Conservation (phyloP, 30 jellyfish, hydroid and myxozoan species). For the Aurelia sp. region DNA sequence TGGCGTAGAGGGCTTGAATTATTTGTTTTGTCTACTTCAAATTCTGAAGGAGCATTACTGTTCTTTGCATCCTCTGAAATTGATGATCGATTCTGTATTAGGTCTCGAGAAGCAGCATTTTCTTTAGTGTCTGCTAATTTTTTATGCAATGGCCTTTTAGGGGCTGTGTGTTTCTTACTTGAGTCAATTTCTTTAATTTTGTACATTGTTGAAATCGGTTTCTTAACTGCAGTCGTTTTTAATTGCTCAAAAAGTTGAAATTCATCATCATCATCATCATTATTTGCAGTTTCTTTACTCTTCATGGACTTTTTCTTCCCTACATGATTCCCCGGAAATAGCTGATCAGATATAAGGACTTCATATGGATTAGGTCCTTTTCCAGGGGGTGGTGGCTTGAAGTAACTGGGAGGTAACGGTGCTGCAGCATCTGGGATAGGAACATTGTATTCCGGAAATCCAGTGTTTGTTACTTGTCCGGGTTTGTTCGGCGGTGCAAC, state of each 20-base stretch:
- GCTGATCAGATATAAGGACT: constrained; percentile 83
- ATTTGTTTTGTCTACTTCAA: too few relatives aligned
- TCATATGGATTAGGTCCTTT: constrained; percentile 94
- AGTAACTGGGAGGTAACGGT: constrained; percentile 77
- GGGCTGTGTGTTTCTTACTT: neutral
- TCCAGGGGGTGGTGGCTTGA: constrained; percentile 87
- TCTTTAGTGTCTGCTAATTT: neutral
- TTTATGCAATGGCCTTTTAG: neutral
- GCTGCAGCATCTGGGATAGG: constrained; percentile 86
- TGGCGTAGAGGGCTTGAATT: too few relatives aligned
- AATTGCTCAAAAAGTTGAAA: constrained; percentile 13
- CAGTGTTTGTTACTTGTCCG: constrained; percentile 56
- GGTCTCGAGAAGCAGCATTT: too few relatives aligned
- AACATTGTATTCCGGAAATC: constrained; percentile 76
- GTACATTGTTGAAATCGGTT: constrained; percentile 17
- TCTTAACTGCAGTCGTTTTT: constrained; percentile 15
- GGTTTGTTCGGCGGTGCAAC: constrained; percentile 46
- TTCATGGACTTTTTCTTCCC: constrained; percentile 57
- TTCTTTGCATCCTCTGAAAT: too few relatives aligned
- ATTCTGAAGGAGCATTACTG: too few relatives aligned
- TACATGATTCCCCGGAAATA: constrained; percentile 77
- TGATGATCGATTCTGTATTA: too few relatives aligned
- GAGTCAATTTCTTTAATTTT: constrained; percentile 3
- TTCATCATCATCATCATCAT: constrained; percentile 17
- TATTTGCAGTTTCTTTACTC: neutral